Conservation (phyloP, 2,113 vertebrate species). For the Corythoichthys intestinalis region DNA sequence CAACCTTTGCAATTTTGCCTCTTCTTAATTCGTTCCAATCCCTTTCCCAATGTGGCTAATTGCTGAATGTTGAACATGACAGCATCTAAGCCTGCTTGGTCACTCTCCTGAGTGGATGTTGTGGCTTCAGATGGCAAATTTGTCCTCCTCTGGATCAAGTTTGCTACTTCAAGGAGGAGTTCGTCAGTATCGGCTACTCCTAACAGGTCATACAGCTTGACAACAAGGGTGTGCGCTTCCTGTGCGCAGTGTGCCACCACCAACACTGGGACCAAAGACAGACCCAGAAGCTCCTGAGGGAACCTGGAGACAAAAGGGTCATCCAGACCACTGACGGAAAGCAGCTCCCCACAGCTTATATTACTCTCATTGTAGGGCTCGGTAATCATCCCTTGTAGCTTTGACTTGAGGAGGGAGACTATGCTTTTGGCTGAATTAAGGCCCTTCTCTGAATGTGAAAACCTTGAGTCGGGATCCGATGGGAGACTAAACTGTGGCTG, state of each 20-base stretch:
- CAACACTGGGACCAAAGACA: slow-evolving; percentile 75
- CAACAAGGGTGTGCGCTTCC: slow-evolving; percentile 60
- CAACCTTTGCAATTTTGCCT: slow-evolving; percentile 55
- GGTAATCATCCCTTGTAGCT: slow-evolving; percentile 41
- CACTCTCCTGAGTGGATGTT: not conserved
- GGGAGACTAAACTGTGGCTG: slow-evolving; percentile 5
- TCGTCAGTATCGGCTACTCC: slow-evolving; percentile 59
- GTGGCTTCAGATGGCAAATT: slow-evolving; percentile 13
- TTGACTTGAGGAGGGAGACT: slow-evolving; percentile 35
- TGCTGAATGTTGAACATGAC: slow-evolving; percentile 74
- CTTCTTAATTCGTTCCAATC: not conserved
- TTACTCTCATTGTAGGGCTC: slow-evolving; percentile 48
- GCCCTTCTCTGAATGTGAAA: slow-evolving; percentile 15
- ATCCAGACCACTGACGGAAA: slow-evolving; percentile 58
- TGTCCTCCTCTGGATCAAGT: slow-evolving; percentile 47
- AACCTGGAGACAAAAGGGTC: slow-evolving; percentile 54
- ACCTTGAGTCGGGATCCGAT: not conserved
- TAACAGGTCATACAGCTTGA: slow-evolving; percentile 60
- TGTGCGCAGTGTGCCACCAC: slow-evolving; percentile 64
- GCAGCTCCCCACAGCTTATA: slow-evolving; percentile 69
- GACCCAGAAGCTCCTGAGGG: slow-evolving; percentile 71
- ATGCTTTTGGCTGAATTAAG: slow-evolving; percentile 38
- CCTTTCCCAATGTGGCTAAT: slow-evolving; percentile 32
- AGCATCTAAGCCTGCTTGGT: slow-evolving; percentile 47
- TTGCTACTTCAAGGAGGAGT: slow-evolving; percentile 67